Base-by-base conservation (phyloP, 2,797 vertebrate genomes). In the Malacoctenus gilli region DNA sequence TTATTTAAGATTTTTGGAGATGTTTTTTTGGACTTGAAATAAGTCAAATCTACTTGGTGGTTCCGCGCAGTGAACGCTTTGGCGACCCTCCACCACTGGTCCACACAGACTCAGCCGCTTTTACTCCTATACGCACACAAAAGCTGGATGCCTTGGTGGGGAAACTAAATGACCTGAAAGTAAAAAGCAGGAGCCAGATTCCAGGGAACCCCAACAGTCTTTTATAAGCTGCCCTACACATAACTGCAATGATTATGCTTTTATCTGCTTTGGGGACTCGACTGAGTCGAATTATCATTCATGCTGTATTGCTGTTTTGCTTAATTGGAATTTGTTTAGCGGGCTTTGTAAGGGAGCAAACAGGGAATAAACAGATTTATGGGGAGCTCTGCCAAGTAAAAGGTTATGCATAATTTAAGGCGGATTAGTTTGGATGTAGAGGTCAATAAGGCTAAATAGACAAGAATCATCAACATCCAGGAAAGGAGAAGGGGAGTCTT, bases 261-360 rank as follows among this genome's bases (percentile, higher is more conserved):
- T 88, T 88, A 87, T 87, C 83, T 83, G 74, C 83, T 87, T 77
- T 54, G 64, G 75, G 83, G 82, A 83, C 68, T 59, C 35, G 41
- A 34, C 59, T 16, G 43, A 68, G 72, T 79, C 76, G 77, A 84
- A 85, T 87, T 86, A 88, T 85, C 84, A 86, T 85, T 79, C 82
- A 72, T 63, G 85, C 79, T 77, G 73, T 86, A 82, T 78, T 83
- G 83, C 86, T 82, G 80, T 86, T 85, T 84, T 75, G 74, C 84
- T 84, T 88, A 88, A 90, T 87, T 89, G 80, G 88, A 89, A 90
- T 87, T 88, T 88, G 85, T 88, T 88, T 87, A 84, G 85, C 47
- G 22, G 67, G 74, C 83, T 88, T 87, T 85, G 79, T 85, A 72
- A 78, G 77, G 66, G 42, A 80, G 84, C 67, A 84, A 86, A 84